Percentiles rank a stretch among this genome's conserved stretches.
Evolutionary conservation across 2,797 vertebrate genomes (phyloP).

Genomic region (Urocyon cinereoargenteus): DNA sequence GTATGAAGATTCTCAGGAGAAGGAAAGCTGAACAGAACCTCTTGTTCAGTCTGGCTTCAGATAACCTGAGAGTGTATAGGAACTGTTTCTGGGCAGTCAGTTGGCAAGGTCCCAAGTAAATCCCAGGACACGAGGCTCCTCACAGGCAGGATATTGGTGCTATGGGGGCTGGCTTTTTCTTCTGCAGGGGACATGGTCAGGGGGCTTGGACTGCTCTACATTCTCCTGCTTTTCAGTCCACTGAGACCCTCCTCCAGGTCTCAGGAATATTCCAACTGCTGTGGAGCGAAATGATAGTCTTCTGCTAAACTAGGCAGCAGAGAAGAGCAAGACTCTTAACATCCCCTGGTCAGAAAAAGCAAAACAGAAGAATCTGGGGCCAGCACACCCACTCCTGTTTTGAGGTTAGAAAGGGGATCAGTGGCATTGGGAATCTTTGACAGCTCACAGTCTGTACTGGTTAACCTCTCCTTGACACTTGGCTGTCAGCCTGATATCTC

Average conservation of each 20-base stretch:
- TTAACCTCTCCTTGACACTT: neutral
- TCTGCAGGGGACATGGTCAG: neutral
- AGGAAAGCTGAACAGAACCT: neutral
- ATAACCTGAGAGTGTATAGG: conserved; percentile 3
- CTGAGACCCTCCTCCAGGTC: neutral
- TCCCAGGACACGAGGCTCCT: neutral
- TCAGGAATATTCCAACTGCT: neutral
- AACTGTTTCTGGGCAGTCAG: neutral
- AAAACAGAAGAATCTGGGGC: conserved; percentile 28
- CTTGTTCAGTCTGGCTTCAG: conserved; percentile 28
- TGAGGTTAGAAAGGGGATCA: neutral
- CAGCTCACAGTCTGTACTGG: neutral
- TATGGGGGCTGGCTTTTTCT: neutral
- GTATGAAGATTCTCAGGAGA: conserved; percentile 8
- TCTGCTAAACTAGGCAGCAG: neutral
- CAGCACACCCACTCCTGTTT: neutral
- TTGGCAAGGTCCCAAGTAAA: neutral
- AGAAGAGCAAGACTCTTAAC: conserved; percentile 40
- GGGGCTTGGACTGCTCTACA: neutral
- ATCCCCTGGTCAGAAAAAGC: neutral
- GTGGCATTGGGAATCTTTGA: neutral
- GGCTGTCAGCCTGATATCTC: neutral
- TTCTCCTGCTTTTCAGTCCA: conserved; percentile 19
- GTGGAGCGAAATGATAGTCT: neutral
- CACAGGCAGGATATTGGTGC: neutral